Conservation (phyloP, 2,113 vertebrate species). For the Hassar affinis region DNA sequence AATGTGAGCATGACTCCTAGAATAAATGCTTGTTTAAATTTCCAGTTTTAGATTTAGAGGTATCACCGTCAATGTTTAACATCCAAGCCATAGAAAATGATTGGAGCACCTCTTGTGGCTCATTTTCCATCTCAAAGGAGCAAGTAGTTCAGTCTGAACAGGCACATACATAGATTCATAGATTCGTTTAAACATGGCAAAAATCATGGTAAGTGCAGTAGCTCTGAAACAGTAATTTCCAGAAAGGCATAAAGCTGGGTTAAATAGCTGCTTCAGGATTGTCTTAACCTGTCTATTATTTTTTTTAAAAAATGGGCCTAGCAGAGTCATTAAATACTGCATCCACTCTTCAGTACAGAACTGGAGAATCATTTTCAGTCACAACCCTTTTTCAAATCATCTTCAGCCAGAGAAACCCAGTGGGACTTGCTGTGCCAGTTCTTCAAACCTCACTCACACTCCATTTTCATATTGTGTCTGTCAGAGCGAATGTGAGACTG, state of each 20-base stretch:
- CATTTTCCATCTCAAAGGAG: background rate
- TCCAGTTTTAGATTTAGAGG: background rate
- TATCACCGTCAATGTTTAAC: background rate
- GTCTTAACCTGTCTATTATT: slow-evolving; percentile 1
- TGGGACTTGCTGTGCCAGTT: background rate
- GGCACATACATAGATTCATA: no score
- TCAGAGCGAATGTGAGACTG: background rate
- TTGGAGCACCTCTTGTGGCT: background rate
- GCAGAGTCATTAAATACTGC: slow-evolving; percentile 1
- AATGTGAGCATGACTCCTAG: background rate
- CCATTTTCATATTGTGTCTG: slow-evolving; percentile 13
- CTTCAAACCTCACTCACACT: background rate
- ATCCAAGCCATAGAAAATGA: background rate
- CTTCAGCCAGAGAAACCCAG: background rate
- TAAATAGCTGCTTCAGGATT: no score
- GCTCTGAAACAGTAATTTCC: background rate
- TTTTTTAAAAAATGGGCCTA: background rate
- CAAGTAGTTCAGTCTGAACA: background rate
- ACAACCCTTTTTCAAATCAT: background rate
- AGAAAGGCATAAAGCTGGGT: background rate
- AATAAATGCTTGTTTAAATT: background rate
- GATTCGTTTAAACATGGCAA: background rate
- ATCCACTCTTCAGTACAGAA: background rate
- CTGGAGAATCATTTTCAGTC: slow-evolving; percentile 4
- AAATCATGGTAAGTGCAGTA: background rate